A percentile compares a stretch with the other conserved stretches of the same genome.
Conservation (phyloP, 1,140 invertebrate genomes). For the Brevipalpus yothersi region DNA sequence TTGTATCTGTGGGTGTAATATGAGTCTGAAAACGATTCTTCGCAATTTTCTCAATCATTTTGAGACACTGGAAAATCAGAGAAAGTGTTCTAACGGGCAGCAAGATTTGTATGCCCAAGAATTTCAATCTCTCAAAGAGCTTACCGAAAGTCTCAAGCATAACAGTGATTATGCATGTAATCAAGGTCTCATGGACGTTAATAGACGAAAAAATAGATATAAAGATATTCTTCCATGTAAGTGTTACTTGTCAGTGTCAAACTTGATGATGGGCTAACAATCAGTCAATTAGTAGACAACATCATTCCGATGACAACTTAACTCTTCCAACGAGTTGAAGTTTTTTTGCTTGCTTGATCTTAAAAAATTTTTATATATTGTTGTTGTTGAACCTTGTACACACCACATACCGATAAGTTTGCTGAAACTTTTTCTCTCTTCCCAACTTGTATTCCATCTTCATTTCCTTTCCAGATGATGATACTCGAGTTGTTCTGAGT, state of each 20-base stretch:
- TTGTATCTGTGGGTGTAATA: not conserved
- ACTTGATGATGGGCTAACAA: not conserved
- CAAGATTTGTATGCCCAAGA: slow-evolving; percentile 5
- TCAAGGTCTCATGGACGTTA: slow-evolving; percentile 34
- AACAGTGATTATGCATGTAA: slow-evolving; percentile 23
- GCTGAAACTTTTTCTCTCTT: not conserved
- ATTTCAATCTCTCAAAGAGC: slow-evolving; percentile 24
- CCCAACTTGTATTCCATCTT: slow-evolving; percentile 8
- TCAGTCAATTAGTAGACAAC: too few relatives aligned
- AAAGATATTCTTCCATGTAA: slow-evolving; percentile 45
- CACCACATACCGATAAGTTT: not conserved
- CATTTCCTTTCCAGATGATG: slow-evolving; percentile 29
- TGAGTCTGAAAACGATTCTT: slow-evolving; percentile 21
- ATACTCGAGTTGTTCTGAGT: slow-evolving; percentile 30
- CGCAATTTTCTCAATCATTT: slow-evolving; percentile 28
- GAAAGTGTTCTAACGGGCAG: slow-evolving; percentile 1
- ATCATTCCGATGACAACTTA: not conserved
- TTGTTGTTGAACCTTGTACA: too few relatives aligned
- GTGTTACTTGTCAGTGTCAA: slow-evolving; percentile 4
- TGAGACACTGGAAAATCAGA: slow-evolving; percentile 22
- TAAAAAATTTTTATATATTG: too few relatives aligned
- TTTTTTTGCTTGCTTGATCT: not conserved
- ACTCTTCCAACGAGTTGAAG: not conserved
- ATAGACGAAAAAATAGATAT: slow-evolving; percentile 38
- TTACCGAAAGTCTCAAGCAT: slow-evolving; percentile 25